phyloP scores from a whole-genome alignment of 2,888 invertebrate genomes.

The Drosophila engyochracea region DNA sequence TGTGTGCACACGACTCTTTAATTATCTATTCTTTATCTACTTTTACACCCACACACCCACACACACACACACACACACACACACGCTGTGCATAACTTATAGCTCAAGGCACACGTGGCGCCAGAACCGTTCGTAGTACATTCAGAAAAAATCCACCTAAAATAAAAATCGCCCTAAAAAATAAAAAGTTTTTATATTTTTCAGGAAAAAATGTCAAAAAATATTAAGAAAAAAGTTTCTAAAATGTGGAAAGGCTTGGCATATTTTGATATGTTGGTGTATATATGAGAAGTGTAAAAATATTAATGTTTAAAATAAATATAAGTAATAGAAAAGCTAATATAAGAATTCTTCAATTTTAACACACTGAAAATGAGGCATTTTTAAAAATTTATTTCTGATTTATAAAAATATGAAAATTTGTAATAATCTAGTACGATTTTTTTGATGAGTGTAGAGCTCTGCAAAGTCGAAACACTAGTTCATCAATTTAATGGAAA shows the following conservation, averaged over 20 bases:
- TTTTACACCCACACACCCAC: not conserved
- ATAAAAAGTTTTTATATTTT: not conserved
- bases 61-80: not conserved
- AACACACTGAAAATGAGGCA: not conserved
- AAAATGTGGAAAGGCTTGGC: not conserved
- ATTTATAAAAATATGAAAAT: not conserved
- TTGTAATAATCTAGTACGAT: not conserved
- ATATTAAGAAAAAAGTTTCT: not conserved
- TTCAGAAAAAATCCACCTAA: not conserved
- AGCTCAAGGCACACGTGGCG: not conserved
- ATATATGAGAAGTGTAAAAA: not conserved
- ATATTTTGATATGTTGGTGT: not conserved
- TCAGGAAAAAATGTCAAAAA: not conserved
- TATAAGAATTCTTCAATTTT: not conserved
- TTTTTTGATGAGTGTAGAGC: not conserved
- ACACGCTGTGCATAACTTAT: constrained; percentile 5
- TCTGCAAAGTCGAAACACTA: constrained; percentile 43
- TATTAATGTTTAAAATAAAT: not conserved
- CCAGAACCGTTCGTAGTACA: not conserved
- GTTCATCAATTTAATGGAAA: constrained; percentile 71
- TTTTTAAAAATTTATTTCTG: not conserved
- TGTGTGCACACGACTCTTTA: not conserved
- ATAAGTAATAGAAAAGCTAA: not conserved
- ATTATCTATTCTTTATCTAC: constrained; percentile 7
- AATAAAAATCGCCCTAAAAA: not conserved